phyloP scores from a whole-genome alignment of 2,888 invertebrate species.

The Strigamia maritima region DNA sequence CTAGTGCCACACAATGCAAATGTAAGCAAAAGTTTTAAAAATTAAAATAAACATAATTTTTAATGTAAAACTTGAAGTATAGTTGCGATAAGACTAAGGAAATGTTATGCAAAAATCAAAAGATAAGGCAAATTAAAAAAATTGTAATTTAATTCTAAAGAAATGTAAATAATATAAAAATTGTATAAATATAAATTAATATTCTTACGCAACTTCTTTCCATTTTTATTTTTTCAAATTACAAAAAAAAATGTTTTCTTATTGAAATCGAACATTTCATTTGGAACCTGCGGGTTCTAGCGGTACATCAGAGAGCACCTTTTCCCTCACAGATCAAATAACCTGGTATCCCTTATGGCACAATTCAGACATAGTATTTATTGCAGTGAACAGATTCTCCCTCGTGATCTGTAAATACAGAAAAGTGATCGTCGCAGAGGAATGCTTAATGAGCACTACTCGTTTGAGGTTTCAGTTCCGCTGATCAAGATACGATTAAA shows the following conservation, averaged over 20 bases:
- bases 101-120: not conserved
- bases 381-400: conserved; percentile 31
- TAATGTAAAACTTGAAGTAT: not conserved
- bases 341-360: conserved; percentile 17
- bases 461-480: conserved; percentile 22
- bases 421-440: conserved; percentile 1
- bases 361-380: conserved; percentile 1
- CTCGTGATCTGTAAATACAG: conserved; percentile 24
- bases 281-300: not conserved
- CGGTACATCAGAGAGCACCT: not conserved
- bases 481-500: not conserved
- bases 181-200: not conserved
- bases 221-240: not conserved
- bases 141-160: not conserved
- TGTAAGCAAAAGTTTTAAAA: conserved; percentile 21
- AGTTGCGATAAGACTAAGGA: not conserved
- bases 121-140: not conserved
- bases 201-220: not conserved
- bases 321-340: conserved; percentile 9
- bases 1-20: conserved; percentile 24
- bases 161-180: not conserved
- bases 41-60: conserved; percentile 27
- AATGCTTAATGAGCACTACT: conserved; percentile 23
- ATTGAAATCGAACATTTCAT: not conserved
- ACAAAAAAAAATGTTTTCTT: not conserved